Evolutionary conservation across 2,888 invertebrate genomes (phyloP), one percentile per base, ranked within the genome.

Genomic region (Alcis repandata): DNA sequence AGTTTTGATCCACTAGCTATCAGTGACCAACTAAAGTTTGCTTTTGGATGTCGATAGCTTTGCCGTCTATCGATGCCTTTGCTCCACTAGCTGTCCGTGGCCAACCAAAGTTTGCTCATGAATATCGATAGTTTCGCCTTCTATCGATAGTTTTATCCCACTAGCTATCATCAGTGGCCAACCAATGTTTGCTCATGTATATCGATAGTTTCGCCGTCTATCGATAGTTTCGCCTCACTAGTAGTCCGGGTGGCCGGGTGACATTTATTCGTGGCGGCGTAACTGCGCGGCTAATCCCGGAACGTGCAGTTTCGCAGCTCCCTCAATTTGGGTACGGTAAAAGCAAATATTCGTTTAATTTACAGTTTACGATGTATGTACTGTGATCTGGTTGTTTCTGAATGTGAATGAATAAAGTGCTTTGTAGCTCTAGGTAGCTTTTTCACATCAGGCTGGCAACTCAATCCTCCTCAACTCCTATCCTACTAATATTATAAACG

Each of bases 231-330:
- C 52, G 22, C 75, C 68, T 53, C 73, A 45, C 73, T 75, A 70
- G 19, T 45, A 32, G 63, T 40, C 70, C 74, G 75, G 80, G 82
- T 83, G 84, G 78, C 83, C 82, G 82, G 77, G 78, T 76, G 75
- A 76, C 82, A 81, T 85, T 87, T 80, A 83, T 83, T 81, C 79
- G 79, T 68, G 77, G 73, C 76, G 67, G 73, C 73, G 77, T 79
- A 81, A 82, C 81, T 78, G 76, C 68, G 71, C 63, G 82, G 69
- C 84, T 87, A 86, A 86, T 83, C 85, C 84, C 76, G 46, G 43
- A 58, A 61, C 57, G 65, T 66, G 60, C 64, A 53, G 53, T 59
- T 43, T 49, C 52, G 46, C 45, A 36, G 49, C 59, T 51, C 60
- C 46, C 60, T 60, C 65, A 61, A 66, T 66, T 66, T 60, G 60